A percentile compares a stretch with the other conserved stretches of the same genome.
Evolutionary conservation across 1,140 invertebrate species (phyloP).

Genomic region (roundworm (Caenorhabditis elegans)): WBcel235 BX284606.5:9112501-9113000

Average conservation of each 20-base stretch:
- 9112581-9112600: conserved; percentile 79
- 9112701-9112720: conserved; percentile 75
- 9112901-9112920: no score
- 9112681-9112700: conserved; percentile 82
- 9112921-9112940: no score
- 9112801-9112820: no score
- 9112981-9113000: conserved; percentile 52
- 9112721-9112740: conserved; percentile 44
- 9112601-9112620: conserved; percentile 82
- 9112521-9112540: not conserved
- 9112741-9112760: conserved; percentile 76
- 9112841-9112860: no score
- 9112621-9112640: conserved; percentile 77
- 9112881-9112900: no score
- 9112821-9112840: no score
- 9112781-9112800: no score
- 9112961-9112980: conserved; percentile 59
- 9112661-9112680: conserved; percentile 78
- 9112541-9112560: conserved; percentile 40
- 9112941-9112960: no score
- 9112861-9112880: no score
- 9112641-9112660: conserved; percentile 78
- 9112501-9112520: conserved; percentile 71
- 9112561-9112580: conserved; percentile 72
- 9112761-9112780: conserved; percentile 73